Evolutionary conservation across 2,888 invertebrate species (phyloP), one percentile per base, ranked within the genome.

Genomic region (Stictocephala bisonia): DNA sequence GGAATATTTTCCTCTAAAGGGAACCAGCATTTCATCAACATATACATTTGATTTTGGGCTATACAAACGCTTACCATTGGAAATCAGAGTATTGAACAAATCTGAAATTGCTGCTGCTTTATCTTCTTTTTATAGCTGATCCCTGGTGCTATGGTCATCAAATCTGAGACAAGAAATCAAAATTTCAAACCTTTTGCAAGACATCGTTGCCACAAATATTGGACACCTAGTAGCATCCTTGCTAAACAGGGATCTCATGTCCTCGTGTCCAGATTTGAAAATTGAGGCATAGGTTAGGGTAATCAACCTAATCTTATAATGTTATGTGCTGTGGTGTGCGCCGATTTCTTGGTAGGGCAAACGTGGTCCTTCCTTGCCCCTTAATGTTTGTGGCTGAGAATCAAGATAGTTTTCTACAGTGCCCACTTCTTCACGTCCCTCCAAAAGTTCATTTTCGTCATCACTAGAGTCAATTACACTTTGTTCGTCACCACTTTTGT

Each of bases 91-190:
- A 2, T 68, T n/a, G 13, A 68, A 68, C 3, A 50, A n/a, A 15
- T 68, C 26, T 50, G 50, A 26, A 6, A 68, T 68, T 9, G 68
- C n/a, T 50, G 48, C 68, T 18, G 68, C 68, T 48, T 68, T 68
- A 48, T 68, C 50, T 11, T 24, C 27, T n/a, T 11, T 24, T 71
- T 41, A 58, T 7, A 18, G 3, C n/a, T 56, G 15, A 13, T 71
- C 58, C 1, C 24, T n/a, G 35, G 56, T 71, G 9, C 35, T 18
- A 13, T n/a, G 15, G 29, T 71, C 56, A 24, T 58, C 71, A 56
- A 71, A 71, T 56, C 58, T 15, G n/a, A 71, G 22, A n/a, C 27
- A 53, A 3, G 1, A 9, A 6, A 56, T n/a, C 27, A 69, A n/a
- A 15, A 53, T 15, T 50, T 22, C 26, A 22, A 24, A 67, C 3